Conservation (phyloP, 2,888 invertebrate genomes). For the Galerucella pusilla region DNA sequence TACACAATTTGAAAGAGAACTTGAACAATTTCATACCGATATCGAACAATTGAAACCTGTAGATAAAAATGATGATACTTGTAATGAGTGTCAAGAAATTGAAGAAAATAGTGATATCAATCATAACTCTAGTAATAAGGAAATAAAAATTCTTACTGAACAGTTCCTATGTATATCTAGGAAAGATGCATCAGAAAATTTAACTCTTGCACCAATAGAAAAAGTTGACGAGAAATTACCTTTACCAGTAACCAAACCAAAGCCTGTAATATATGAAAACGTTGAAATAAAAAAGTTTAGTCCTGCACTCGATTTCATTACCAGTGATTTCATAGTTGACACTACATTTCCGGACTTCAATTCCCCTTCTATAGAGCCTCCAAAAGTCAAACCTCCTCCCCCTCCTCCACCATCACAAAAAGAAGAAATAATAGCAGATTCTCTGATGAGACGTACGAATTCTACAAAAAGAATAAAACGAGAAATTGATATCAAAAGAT, state of each 20-base stretch:
- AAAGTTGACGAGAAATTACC: constrained; percentile 27
- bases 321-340: constrained; percentile 65
- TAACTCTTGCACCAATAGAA: constrained; percentile 37
- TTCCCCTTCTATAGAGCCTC: constrained; percentile 74
- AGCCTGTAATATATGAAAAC: constrained; percentile 67
- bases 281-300: constrained; percentile 62
- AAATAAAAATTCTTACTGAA: constrained; percentile 55
- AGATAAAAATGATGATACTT: constrained; percentile 25
- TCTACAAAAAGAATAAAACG: constrained; percentile 88
- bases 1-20: constrained; percentile 43
- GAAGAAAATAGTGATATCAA: constrained; percentile 3
- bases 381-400: constrained; percentile 71
- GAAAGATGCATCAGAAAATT: constrained; percentile 60
- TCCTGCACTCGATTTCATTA: constrained; percentile 57
- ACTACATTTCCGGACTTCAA: constrained; percentile 70
- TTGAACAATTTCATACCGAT: constrained; percentile 43
- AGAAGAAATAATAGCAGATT: constrained; percentile 63
- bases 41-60: constrained; percentile 35
- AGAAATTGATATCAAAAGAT: constrained; percentile 84
- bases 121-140: constrained; percentile 14
- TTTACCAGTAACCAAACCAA: constrained; percentile 47
- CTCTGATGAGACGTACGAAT: constrained; percentile 75
- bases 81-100: constrained; percentile 13
- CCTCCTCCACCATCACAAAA: constrained; percentile 88
- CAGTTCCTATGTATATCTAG: constrained; percentile 65